Evolutionary conservation across 1,140 invertebrate species (phyloP).

Genomic region (Cotesia chilonis): DNA sequence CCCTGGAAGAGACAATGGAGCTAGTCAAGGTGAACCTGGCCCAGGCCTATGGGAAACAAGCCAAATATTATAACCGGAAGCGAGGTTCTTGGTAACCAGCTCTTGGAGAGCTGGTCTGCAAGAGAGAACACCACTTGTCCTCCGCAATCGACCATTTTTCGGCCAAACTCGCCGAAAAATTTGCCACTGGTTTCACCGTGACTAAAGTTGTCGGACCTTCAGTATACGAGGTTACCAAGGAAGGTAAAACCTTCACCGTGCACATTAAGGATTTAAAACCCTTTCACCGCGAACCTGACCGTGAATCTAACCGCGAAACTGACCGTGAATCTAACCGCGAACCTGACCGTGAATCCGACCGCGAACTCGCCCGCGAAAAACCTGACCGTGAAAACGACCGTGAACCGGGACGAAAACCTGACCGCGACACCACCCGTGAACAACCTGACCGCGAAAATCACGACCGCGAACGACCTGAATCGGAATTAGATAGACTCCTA

Average conservation of each 20-base stretch:
- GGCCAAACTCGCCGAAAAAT: constrained; percentile 2
- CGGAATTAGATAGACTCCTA: no score
- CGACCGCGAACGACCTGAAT: no score
- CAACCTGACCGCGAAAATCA: no score
- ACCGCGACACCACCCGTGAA: no score
- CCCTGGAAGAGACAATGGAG: neutral
- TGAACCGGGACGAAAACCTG: no score
- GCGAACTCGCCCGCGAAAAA: no score
- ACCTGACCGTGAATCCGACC: no score
- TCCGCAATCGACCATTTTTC: constrained; percentile 8
- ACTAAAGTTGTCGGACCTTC: neutral
- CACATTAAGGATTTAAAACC: neutral
- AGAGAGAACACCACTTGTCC: neutral
- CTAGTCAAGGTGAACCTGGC: constrained; percentile 19
- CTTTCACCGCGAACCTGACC: neutral
- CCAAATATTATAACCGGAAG: neutral
- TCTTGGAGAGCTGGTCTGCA: neutral
- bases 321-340: no score
- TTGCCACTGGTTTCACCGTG: neutral
- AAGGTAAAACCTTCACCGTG: neutral
- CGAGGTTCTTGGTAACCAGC: neutral
- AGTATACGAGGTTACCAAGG: neutral
- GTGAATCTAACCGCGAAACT: no score
- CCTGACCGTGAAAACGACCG: no score
- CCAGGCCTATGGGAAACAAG: neutral